These are phyloP conservation scores for Ceriagrion tenellum DNA, from an alignment of 2,888 invertebrate species.

Conservation along the genomic window DNA sequence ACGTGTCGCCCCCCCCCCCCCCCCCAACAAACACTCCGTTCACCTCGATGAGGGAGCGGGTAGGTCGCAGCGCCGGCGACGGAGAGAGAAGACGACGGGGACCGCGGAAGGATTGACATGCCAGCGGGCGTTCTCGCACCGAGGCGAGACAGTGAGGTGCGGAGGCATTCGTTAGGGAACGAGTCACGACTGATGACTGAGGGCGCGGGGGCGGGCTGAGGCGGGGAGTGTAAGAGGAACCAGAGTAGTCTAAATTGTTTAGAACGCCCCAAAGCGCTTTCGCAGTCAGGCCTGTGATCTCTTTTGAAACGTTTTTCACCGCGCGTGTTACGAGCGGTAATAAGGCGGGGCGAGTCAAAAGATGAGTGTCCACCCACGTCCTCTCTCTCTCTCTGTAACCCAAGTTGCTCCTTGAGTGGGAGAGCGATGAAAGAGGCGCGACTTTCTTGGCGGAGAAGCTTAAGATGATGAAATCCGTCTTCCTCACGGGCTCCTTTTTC, in stretches of 20 bases:
- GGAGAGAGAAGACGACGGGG: not conserved
- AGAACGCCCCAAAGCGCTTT: not conserved
- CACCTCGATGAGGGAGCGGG: no score
- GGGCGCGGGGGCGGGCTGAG: not conserved
- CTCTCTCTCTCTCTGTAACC: not conserved
- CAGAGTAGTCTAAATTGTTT: not conserved
- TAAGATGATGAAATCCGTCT: not conserved
- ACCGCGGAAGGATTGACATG: not conserved
- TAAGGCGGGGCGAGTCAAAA: not conserved
- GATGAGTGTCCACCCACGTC: not conserved
- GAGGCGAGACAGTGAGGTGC: not conserved
- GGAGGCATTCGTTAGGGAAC: not conserved
- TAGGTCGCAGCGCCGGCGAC: not conserved
- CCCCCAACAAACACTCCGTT: no score
- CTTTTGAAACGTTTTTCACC: not conserved
- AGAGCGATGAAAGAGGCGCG: not conserved
- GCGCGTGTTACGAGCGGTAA: not conserved
- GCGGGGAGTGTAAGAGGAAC: not conserved
- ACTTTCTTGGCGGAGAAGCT: not conserved
- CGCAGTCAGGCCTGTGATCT: not conserved
- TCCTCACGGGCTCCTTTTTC: not conserved
- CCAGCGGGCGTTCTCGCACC: not conserved
- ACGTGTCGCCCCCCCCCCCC: not conserved
- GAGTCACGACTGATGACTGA: not conserved
- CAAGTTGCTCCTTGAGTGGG: not conserved